Evolutionary conservation across 2,888 invertebrate genomes (phyloP), one percentile per base, ranked within the genome.

Genomic region (Antheraea yamamai): DNA sequence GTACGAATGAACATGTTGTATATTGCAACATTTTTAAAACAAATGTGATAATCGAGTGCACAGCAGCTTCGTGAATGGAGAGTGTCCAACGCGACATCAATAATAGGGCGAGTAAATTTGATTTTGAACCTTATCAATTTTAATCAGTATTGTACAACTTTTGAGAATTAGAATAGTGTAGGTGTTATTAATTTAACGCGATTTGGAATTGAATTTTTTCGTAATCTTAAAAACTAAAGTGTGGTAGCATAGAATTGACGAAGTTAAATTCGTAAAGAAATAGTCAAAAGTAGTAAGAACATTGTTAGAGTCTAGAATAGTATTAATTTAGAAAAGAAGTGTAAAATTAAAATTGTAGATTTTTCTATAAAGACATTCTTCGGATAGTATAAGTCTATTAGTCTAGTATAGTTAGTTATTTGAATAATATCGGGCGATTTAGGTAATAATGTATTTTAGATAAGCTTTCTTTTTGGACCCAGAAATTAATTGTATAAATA

Each of bases 21-120:
- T 82, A 79, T 75, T 76, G 77, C 76, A 80, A 80, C 79, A 81
- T 79, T 77, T 82, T 83, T 80, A 79, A 85, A 81, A 81, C 20
- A 80, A 83, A 86, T 89, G 89, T 92, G 92, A 86, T 87, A 85
- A 87, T 87, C 91, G 89, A 90, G 90, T 85, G 86, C 85, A 88
- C 89, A 87, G 88, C 91, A 87, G 89, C 89, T 85, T 82, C 89
- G 87, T 87, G 90, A 87, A 88, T 85, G 89, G 87, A 90, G 90
- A 90, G 87, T 89, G 88, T 85, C 93, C 87, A 82, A 14, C 64
- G 30, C 91, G 86, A 82, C 93, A 88, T 79, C 83, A 86, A 86
- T 39, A 39, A 39, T 93, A 94, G 94, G 94, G 95, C 95, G 94
- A 95, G 95, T 95, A 95, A 95, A 83, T 91, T 93, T 91, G 87